Evolutionary conservation across 2,113 vertebrate genomes (phyloP), one percentile per base, ranked within the genome.

Genomic region (Rafetus swinhoei): DNA sequence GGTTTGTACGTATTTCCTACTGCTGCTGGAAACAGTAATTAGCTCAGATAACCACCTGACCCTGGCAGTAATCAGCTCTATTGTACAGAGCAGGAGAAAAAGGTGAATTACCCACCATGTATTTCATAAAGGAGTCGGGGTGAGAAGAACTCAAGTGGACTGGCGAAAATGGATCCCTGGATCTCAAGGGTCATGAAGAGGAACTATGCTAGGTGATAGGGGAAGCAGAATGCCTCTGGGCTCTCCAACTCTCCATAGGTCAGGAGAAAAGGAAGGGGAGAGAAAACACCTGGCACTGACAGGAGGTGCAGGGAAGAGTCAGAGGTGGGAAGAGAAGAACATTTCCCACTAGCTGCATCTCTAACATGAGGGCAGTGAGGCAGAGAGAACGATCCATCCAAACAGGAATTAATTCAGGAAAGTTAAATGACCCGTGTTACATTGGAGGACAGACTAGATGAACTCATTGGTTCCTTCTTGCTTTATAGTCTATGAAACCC

Each of bases 21-120:
- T 72, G 86, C 92, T 96, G 95, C 90, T 89, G 94, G 88, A 94
- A 97, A 97, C 97, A 97, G 96, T 97, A 96, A 97, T 97, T 96
- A 96, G 90, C 81, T 95, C 32, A 16, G 91, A 92, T 77, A 95
- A 89, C 79, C 93, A 92, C 88, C 89, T 92, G 95, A 97, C 93
- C 90, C 82, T 57, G 84, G 82, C 77, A 97, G 92, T 95, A 93
- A 96, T 94, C 92, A 92, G 84, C 82, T 94, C 69, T 90, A 65
- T 81, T 93, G 92, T 88, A 92, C 0, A 85, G 57, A 96, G 90
- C 95, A 95, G 69, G 59, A 89, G 83, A 65, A 91, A 94, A 95
- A 87, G 18, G 57, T 76, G 81, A 91, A 91, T 83, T 93, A 53
- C 72, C 65, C 81, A 57, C 88, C 83, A 87, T 92, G 82, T 89